Base-by-base conservation (phyloP, 2,113 vertebrate species). In the Nothoprocta pentlandii region DNA sequence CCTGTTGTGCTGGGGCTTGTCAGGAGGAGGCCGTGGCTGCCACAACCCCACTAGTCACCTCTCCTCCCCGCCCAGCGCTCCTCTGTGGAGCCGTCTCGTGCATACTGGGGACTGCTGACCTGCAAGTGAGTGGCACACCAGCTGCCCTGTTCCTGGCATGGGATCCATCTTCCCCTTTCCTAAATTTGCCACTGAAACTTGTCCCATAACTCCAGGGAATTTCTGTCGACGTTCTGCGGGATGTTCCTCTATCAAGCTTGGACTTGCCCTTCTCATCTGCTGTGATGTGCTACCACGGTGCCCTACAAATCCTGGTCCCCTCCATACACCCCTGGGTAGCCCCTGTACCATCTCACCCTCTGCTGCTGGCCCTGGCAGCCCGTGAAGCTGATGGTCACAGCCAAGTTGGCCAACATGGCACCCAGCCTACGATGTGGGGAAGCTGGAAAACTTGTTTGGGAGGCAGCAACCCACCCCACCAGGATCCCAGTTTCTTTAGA, bases 221-320 rank as follows among this genome's bases (percentile, higher is more conserved):
- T 66, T 69, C 66, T 1, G 2, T 0, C 2, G 28, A 23, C 22
- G 8, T 12, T 28, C 16, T 56, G 14, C 80, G 64, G 19, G 6
- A 66, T 77, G 19, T 22, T 82, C 28, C 41, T 15, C 39, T 25
- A 59, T 77, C 0, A 0, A 39, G 12, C 19, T 69, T 1, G 0
- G 39, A 32, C 39, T 73, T 92, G 36, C 26, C 20, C 67, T 88
- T 47, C 12, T 75, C 23, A 32, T 36, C 36, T 69, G 53, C 41
- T 0, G 0, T 44, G 39, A 53, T 0, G 0, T 26, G 28, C 49
- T 87, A 28, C n/a, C 47, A 46, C 8, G 4, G 39, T 39, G 71
- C 3, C 54, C 28, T 47, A 20, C 26, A 53, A 71, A 26, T 23
- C 16, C 5, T 68, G 17, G 19, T 34, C 26, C 62, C 15, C 8